A percentile compares a stretch with the other conserved stretches of the same genome.
Conservation (phyloP, 2,113 vertebrate species). For the Eclectus roratus region DNA sequence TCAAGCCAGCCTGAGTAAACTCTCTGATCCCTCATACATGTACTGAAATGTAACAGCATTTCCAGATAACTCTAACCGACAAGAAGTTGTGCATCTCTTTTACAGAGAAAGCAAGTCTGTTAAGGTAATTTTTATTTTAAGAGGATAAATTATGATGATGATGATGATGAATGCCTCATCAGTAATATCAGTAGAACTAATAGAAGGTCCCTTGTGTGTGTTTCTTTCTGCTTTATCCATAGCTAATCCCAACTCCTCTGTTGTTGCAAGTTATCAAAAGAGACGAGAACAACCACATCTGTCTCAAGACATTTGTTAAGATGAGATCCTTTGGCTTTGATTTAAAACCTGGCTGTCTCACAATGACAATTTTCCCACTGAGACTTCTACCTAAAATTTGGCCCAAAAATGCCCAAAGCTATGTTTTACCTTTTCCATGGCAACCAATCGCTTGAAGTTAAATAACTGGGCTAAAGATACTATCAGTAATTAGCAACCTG, state of each 20-base stretch:
- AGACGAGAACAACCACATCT: not conserved
- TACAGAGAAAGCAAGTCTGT: not conserved
- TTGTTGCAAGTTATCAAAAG: not conserved
- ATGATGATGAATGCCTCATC: not conserved
- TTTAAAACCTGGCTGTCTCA: conserved; percentile 13
- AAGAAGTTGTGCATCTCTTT: not conserved
- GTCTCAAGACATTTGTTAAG: not conserved
- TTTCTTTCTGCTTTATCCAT: not conserved
- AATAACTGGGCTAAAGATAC: not conserved
- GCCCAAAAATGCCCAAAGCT: conserved; percentile 17
- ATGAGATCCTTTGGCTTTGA: not conserved
- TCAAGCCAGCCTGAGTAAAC: not conserved
- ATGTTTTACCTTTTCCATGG: not conserved
- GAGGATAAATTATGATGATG: not conserved
- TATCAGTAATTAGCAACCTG: not conserved
- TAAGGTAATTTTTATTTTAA: not conserved
- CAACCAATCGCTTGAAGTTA: conserved; percentile 2
- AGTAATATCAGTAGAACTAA: not conserved
- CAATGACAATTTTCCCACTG: conserved; percentile 1
- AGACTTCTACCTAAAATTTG: conserved; percentile 38
- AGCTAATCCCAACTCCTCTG: not conserved
- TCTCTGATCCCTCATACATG: not conserved
- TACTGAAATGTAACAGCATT: not conserved
- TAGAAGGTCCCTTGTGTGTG: not conserved
- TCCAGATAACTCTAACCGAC: not conserved